phyloP scores from a whole-genome alignment of 2,797 vertebrate genomes.

The Buphagus erythrorhynchus region DNA sequence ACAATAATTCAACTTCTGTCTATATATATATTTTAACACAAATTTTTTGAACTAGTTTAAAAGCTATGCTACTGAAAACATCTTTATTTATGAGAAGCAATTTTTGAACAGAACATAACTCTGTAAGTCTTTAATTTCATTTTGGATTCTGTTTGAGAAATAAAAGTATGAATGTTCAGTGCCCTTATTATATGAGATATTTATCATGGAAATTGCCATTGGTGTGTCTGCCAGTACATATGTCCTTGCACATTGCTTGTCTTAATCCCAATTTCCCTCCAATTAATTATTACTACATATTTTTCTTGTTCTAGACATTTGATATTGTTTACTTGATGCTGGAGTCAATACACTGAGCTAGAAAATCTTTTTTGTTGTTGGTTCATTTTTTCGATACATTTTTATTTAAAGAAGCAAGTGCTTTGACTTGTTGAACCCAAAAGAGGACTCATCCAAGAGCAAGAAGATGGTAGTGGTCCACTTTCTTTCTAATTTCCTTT shows the following conservation, averaged over 20 bases:
- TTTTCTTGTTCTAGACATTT: neutral
- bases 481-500: neutral
- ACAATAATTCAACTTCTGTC: neutral
- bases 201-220: neutral
- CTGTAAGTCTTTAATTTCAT: neutral
- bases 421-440: neutral
- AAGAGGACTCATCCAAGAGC: neutral
- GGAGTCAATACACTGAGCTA: neutral
- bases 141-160: neutral
- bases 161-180: neutral
- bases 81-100: neutral
- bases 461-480: neutral
- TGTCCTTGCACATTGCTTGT: too few species aligned
- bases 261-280: neutral
- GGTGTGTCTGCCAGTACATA: neutral
- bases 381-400: rapidly evolving
- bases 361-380: neutral
- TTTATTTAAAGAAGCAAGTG: neutral
- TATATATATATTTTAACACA: neutral
- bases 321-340: neutral
- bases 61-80: neutral
- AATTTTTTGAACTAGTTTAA: neutral
- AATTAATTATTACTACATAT: neutral
- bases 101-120: neutral
- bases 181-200: neutral